These are phyloP conservation scores for Scleropages formosus DNA, from an alignment of 2,797 vertebrate species.

Conservation along the genomic window DNA sequence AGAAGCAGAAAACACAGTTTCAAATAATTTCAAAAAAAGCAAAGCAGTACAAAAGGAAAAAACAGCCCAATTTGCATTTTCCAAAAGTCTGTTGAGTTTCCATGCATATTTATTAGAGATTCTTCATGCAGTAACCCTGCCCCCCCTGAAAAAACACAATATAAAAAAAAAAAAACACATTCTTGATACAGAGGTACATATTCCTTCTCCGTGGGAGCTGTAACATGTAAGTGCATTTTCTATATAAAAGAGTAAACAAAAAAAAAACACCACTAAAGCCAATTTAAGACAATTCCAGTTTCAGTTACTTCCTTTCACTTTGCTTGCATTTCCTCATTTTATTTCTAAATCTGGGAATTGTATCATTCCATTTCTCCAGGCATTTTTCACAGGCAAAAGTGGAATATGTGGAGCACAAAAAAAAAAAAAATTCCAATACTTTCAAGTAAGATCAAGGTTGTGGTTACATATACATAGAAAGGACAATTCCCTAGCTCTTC, in stretches of 20 bases:
- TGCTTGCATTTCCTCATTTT: neutral
- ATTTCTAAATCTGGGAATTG: neutral
- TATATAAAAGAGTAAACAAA: constrained; percentile 18
- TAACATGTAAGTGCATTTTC: constrained; percentile 26
- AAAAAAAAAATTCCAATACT: neutral
- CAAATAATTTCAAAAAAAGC: neutral
- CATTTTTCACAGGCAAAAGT: neutral
- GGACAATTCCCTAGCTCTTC: neutral
- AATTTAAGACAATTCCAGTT: constrained; percentile 12
- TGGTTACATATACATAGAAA: neutral
- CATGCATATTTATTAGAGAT: constrained; percentile 35
- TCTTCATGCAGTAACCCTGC: constrained; percentile 8
- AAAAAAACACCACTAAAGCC: constrained; percentile 19
- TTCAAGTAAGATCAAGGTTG: neutral
- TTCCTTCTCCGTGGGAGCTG: constrained; percentile 21
- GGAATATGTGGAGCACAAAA: neutral
- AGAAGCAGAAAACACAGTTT: too few relatives aligned
- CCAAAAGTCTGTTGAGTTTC: constrained; percentile 7
- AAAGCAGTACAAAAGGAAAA: neutral
- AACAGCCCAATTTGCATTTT: neutral
- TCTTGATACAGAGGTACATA: constrained; percentile 22
- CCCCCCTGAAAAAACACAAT: neutral
- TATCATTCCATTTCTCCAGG: neutral
- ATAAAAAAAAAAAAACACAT: constrained; percentile 10
- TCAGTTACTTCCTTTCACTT: neutral